These are phyloP conservation scores for Aradophagus sp. DNA, from an alignment of 1,140 invertebrate genomes.

Conservation along the genomic window DNA sequence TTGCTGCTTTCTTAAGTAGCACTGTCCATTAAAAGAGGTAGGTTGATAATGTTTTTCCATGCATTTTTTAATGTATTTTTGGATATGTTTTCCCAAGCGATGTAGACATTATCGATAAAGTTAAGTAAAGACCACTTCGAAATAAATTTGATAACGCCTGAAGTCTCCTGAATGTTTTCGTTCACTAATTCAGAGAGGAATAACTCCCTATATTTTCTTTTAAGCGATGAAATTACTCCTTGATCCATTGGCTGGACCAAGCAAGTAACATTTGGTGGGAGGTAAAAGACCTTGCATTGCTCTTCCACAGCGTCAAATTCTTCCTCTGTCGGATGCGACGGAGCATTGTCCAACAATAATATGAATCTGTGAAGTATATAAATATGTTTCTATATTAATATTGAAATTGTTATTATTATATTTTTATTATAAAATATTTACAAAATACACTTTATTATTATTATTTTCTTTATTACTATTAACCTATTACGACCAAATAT, in stretches of 20 bases:
- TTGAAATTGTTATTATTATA: too few species aligned
- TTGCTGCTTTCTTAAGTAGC: too few species aligned
- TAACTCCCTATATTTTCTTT: not conserved
- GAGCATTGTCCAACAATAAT: constrained; percentile 1
- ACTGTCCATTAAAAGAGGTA: too few species aligned
- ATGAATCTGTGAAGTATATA: constrained; percentile 1
- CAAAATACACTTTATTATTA: too few species aligned
- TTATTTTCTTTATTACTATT: too few species aligned
- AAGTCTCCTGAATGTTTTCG: not conserved
- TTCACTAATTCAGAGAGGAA: not conserved
- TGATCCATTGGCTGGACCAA: not conserved
- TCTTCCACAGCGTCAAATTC: not conserved
- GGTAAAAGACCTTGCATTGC: not conserved
- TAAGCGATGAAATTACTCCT: not conserved
- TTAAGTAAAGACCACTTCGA: not conserved
- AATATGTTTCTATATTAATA: too few species aligned
- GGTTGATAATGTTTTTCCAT: too few species aligned
- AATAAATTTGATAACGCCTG: not conserved
- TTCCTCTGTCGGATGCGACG: not conserved
- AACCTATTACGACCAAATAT: too few species aligned
- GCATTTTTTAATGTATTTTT: not conserved
- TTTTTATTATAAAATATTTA: too few species aligned
- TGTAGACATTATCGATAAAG: not conserved
- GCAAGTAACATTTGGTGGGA: not conserved
- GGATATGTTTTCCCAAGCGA: not conserved